Percentiles rank a stretch among this genome's conserved stretches.
Conservation (phyloP, 2,888 invertebrate species). For the Scaptomyza polygonia region DNA sequence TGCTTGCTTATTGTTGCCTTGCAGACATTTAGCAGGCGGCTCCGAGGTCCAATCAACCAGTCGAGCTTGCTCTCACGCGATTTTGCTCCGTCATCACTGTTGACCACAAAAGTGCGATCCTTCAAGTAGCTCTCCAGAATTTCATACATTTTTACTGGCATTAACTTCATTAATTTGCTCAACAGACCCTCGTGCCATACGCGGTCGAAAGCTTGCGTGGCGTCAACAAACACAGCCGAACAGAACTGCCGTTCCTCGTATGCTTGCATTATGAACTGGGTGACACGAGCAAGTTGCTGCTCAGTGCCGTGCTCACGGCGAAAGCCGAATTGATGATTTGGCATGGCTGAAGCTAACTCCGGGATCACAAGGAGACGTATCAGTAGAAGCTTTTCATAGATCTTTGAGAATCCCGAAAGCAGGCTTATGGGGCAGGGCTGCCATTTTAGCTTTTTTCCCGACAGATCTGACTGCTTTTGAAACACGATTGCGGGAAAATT, state of each 20-base stretch:
- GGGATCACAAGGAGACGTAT: not conserved
- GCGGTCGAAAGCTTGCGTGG: not conserved
- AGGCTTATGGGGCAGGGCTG: too few relatives aligned
- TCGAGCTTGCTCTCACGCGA: not conserved
- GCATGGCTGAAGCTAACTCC: not conserved
- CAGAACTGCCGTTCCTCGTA: not conserved
- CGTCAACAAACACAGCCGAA: not conserved
- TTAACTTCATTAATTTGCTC: not conserved
- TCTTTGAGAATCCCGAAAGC: not conserved
- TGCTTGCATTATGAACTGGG: not conserved
- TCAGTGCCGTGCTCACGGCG: conserved; percentile 1
- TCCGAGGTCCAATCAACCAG: not conserved
- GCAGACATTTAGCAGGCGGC: not conserved
- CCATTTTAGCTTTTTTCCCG: too few relatives aligned
- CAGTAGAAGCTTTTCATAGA: not conserved
- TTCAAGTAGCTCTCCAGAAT: not conserved
- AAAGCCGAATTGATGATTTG: not conserved
- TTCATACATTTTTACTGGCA: not conserved
- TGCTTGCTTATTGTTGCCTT: not conserved
- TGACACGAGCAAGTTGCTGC: not conserved
- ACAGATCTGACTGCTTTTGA: too few relatives aligned
- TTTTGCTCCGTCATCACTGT: not conserved
- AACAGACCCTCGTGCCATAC: conserved; percentile 1
- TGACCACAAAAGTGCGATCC: conserved; percentile 5
- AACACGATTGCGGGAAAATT: too few relatives aligned